phyloP scores from a whole-genome alignment of 2,797 vertebrate genomes.

The Saxicola maurus region DNA sequence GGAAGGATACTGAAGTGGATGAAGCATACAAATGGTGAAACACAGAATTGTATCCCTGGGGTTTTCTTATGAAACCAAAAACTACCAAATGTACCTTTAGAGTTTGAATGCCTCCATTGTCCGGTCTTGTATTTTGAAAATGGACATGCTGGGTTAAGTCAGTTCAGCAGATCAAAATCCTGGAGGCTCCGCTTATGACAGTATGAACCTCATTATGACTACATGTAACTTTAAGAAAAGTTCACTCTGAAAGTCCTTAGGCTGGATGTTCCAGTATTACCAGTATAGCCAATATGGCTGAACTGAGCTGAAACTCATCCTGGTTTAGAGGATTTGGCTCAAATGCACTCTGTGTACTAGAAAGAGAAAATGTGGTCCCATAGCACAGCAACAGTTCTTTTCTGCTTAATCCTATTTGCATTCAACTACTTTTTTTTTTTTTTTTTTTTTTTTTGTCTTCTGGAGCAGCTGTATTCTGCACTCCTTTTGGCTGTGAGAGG shows the following conservation, averaged over 20 bases:
- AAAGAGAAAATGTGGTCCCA: not conserved
- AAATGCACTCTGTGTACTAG: not conserved
- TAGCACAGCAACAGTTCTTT: not conserved
- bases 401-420: not conserved
- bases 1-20: not conserved
- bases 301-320: not conserved
- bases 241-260: not conserved
- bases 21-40: not conserved
- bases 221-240: not conserved
- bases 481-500: not conserved
- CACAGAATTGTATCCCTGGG: not conserved
- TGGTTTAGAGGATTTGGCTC: not conserved
- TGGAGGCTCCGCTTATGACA: not conserved
- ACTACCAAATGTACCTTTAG: fast-evolving
- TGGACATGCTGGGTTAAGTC: not conserved
- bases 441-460: no score
- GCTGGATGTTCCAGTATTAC: not conserved
- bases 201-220: not conserved
- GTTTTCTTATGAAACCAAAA: not conserved
- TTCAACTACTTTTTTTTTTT: not conserved
- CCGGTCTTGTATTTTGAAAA: not conserved
- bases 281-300: not conserved
- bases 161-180: not conserved
- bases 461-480: not conserved
- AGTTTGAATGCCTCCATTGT: not conserved